Evolutionary conservation across 30 jellyfish, hydroid and myxozoan genomes (phyloP), one percentile per base, ranked within the genome.

Genomic region (Turritopsis dohrnii): DNA sequence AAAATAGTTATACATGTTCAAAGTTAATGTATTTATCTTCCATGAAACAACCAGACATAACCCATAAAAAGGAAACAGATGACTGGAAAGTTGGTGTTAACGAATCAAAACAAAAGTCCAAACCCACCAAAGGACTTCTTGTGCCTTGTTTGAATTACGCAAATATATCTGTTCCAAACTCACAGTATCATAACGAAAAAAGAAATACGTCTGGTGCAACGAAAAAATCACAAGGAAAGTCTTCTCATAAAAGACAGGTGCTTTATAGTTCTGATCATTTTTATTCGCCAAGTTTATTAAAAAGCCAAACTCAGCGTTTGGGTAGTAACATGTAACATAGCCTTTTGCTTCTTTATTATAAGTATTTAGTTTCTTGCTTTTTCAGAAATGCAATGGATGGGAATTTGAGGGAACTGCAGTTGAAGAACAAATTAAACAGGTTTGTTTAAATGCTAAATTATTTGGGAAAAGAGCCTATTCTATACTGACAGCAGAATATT

Each of bases 391-490:
- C 73, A 77, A 94, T 81, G 99, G 99, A 0, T 94, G 99, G 99
- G 66, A 76, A 60, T 89, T 94, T 80, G 99, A 88, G 54, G 99
- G 99, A 21, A 96, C 86, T 22, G 91, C 96, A 1, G 71, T 87
- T 1, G 99, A 94, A 79, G 89, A 88, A 71, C 60, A 41, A 41
- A 41, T 41, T 41, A 41, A 41, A 41, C 60, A 41, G 60, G 60
- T 41, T 41, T 41, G 60, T 41, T n/a, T n/a, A n/a, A n/a, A n/a
- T n/a, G n/a, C n/a, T n/a, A n/a, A n/a, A n/a, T n/a, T n/a, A n/a
- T n/a, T n/a, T n/a, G n/a, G n/a, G n/a, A n/a, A n/a, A n/a, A n/a
- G n/a, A n/a, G n/a, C n/a, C n/a, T n/a, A n/a, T n/a, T n/a, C n/a
- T n/a, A n/a, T n/a, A n/a, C n/a, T n/a, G n/a, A n/a, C n/a, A n/a